Conservation (phyloP, 2,797 vertebrate genomes). For the Chloroceryle inda region DNA sequence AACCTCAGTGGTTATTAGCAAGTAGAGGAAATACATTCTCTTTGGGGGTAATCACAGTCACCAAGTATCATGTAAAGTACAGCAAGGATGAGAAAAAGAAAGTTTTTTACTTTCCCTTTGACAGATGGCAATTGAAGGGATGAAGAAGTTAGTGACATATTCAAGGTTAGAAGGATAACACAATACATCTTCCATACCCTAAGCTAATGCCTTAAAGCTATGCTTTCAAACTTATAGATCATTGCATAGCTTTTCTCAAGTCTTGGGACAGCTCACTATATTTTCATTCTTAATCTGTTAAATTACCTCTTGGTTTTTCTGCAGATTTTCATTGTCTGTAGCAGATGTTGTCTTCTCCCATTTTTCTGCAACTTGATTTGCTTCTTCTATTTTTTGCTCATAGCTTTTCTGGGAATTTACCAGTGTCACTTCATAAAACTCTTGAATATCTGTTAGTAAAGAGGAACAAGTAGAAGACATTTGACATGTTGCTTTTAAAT, state of each 20-base stretch:
- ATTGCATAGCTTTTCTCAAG: neutral
- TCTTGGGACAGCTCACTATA: neutral
- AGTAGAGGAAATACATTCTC: neutral
- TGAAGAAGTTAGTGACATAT: neutral
- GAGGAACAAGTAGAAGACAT: constrained; percentile 47
- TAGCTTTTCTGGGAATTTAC: constrained; percentile 92
- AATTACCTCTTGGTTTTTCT: constrained; percentile 84
- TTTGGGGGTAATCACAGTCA: neutral
- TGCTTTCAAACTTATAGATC: neutral
- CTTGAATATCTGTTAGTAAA: constrained; percentile 91
- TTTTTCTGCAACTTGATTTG: constrained; percentile 90
- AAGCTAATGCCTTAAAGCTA: neutral
- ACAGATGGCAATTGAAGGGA: neutral
- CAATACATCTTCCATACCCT: neutral
- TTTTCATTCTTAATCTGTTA: neutral
- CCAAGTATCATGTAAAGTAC: neutral
- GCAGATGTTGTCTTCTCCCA: constrained; percentile 87
- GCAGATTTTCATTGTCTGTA: constrained; percentile 73
- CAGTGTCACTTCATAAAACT: constrained; percentile 95
- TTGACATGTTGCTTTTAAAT: neutral
- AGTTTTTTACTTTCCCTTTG: neutral
- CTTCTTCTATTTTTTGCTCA: constrained; percentile 92
- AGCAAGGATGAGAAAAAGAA: neutral
- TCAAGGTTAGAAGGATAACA: neutral
- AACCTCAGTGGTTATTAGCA: neutral